Percentiles rank a stretch among this genome's conserved stretches.
phyloP scores from a whole-genome alignment of 2,888 invertebrate species.

The Cantharis rufa region DNA sequence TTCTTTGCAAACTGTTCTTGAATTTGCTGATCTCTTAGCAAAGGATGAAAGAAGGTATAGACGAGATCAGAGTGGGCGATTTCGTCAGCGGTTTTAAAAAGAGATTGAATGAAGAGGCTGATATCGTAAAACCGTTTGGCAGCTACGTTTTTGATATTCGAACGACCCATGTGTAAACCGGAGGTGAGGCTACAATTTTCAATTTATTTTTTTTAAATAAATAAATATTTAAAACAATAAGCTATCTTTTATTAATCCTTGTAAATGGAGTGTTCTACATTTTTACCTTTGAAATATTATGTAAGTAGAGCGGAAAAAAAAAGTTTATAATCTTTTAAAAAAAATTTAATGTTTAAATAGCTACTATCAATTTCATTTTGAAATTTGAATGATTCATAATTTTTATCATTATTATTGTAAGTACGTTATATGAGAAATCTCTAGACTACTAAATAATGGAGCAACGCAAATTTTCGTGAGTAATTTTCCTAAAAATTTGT shows the following conservation, averaged over 20 bases:
- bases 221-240: too few species aligned
- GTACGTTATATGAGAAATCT: too few species aligned
- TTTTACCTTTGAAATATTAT: too few species aligned
- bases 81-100: constrained; percentile 88
- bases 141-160: constrained; percentile 94
- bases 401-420: too few species aligned
- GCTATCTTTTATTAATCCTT: too few species aligned
- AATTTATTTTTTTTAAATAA: background rate
- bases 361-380: too few species aligned
- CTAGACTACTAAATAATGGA: background rate
- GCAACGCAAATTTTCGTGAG: background rate
- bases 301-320: too few species aligned
- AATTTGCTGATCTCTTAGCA: constrained; percentile 91
- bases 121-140: constrained; percentile 90
- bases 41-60: constrained; percentile 98
- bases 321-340: too few species aligned
- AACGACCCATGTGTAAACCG: constrained; percentile 84
- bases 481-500: background rate
- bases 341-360: too few species aligned
- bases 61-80: constrained; percentile 95
- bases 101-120: constrained; percentile 81
- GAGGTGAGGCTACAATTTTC: constrained; percentile 63
- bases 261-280: too few species aligned
- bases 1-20: constrained; percentile 78
- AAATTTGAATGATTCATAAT: too few species aligned